Conservation (phyloP, 2,113 vertebrate genomes). For the Reinhardtius hippoglossoides region DNA sequence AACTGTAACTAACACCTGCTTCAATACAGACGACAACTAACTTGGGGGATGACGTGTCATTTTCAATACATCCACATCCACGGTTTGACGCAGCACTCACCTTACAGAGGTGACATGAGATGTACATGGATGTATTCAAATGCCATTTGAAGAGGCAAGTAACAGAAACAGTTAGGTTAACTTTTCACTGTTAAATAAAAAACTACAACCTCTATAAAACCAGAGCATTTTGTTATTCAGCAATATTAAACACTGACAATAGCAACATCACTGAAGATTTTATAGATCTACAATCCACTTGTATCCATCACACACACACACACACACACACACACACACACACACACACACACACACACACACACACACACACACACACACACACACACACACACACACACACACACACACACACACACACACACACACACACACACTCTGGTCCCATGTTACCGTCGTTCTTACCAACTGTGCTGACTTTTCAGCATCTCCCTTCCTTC, state of each 20-base stretch:
- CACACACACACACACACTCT: slow-evolving; percentile 1
- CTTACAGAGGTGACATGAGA: slow-evolving; percentile 2
- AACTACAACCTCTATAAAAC: neutral
- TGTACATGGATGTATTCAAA: slow-evolving; percentile 39
- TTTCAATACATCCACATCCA: slow-evolving; percentile 41
- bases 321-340: neutral
- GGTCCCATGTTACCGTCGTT: neutral
- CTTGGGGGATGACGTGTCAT: slow-evolving; percentile 24
- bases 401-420: neutral
- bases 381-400: neutral
- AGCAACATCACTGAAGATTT: too few species aligned
- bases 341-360: neutral
- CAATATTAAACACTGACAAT: too few species aligned
- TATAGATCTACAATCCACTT: too few species aligned
- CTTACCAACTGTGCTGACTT: slow-evolving; percentile 96
- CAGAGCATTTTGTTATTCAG: neutral
- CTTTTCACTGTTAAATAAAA: neutral
- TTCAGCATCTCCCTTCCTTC: slow-evolving; percentile 92
- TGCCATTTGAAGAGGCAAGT: slow-evolving; percentile 6
- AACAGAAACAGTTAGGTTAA: neutral
- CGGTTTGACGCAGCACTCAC: slow-evolving; percentile 10
- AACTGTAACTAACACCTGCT: slow-evolving; percentile 1
- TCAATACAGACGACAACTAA: slow-evolving; percentile 8
- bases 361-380: neutral
- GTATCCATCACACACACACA: neutral